Evolutionary conservation across 1,140 invertebrate genomes (phyloP).

Genomic region (Drosophila tsacasi): DNA sequence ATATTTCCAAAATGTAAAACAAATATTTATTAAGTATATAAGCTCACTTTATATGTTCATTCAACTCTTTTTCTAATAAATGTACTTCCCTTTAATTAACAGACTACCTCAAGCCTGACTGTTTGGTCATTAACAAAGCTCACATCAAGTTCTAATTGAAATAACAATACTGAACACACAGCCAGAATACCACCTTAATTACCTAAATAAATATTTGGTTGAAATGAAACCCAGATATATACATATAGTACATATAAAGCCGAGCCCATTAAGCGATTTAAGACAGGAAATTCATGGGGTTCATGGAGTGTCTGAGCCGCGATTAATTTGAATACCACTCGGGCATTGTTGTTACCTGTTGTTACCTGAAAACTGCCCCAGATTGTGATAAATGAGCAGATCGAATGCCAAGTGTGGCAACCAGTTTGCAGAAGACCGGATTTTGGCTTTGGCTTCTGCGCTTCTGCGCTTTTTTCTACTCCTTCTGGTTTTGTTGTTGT

Average conservation of each 20-base stretch:
- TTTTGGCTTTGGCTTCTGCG: conserved; percentile 37
- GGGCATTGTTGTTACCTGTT: conserved; percentile 28
- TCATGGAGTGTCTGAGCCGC: conserved; percentile 14
- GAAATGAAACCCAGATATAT: too few species aligned
- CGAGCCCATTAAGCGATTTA: conserved; percentile 6
- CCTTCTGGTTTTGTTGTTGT: background rate
- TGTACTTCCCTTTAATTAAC: conserved; percentile 13
- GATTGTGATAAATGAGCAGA: conserved; percentile 53
- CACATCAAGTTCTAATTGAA: conserved; percentile 31
- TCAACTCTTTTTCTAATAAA: background rate
- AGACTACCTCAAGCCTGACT: conserved; percentile 31
- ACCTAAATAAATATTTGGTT: conserved; percentile 11
- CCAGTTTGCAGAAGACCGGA: conserved; percentile 54
- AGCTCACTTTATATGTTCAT: background rate
- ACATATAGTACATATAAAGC: background rate
- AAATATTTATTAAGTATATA: background rate
- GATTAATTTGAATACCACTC: conserved; percentile 31
- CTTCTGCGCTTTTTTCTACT: conserved; percentile 31
- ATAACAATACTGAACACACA: conserved; percentile 9
- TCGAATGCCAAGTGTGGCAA: conserved; percentile 54
- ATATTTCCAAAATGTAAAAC: background rate
- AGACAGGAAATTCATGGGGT: conserved; percentile 17
- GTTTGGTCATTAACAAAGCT: conserved; percentile 28
- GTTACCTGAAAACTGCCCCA: conserved; percentile 24
- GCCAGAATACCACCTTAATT: conserved; percentile 6